Conservation (phyloP, 1,140 invertebrate species). For the Aphidius gifuensis region DNA sequence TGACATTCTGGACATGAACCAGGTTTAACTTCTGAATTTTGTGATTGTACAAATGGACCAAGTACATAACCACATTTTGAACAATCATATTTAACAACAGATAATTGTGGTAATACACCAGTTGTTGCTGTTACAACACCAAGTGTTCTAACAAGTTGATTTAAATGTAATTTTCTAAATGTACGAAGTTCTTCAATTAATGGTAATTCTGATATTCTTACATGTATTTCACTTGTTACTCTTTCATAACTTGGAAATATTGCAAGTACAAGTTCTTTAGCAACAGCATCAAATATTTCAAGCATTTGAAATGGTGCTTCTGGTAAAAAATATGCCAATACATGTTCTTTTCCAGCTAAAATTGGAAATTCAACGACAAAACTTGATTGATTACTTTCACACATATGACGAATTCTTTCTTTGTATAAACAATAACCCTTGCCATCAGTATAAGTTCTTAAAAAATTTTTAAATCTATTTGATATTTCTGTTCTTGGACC, state of each 20-base stretch:
- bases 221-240: constrained; percentile 89
- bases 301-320: constrained; percentile 97
- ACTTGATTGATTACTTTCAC: constrained; percentile 86
- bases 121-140: constrained; percentile 97
- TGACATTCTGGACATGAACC: constrained; percentile 98
- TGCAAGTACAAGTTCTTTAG: constrained; percentile 88
- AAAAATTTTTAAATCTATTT: constrained; percentile 94
- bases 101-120: constrained; percentile 92
- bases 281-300: constrained; percentile 92
- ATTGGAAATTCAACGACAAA: constrained; percentile 93
- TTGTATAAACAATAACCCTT: constrained; percentile 88
- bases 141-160: constrained; percentile 88
- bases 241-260: constrained; percentile 96
- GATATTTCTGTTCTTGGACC: constrained; percentile 95
- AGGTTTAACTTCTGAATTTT: constrained; percentile 91
- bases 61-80: constrained; percentile 91
- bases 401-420: constrained; percentile 92
- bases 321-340: constrained; percentile 93
- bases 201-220: constrained; percentile 91
- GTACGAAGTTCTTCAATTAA: constrained; percentile 94
- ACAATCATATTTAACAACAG: constrained; percentile 96
- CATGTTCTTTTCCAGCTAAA: constrained; percentile 85
- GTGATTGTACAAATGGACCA: constrained; percentile 93
- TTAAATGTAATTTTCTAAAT: constrained; percentile 93
- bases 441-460: constrained; percentile 84